These are phyloP conservation scores for Drosophila merina DNA, from an alignment of 2,888 invertebrate species.

Conservation along the genomic window DNA sequence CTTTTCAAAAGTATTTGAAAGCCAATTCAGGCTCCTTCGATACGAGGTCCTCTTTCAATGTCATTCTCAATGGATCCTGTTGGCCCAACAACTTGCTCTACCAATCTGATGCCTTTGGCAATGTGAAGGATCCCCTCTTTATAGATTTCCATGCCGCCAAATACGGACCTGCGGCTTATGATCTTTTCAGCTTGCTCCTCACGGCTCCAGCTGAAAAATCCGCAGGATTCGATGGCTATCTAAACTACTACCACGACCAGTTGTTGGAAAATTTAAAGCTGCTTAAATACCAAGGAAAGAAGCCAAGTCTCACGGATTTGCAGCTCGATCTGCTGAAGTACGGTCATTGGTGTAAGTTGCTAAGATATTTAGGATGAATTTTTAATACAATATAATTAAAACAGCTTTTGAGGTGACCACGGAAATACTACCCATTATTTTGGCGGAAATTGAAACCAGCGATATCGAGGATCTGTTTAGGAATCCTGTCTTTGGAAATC, in stretches of 20 bases:
- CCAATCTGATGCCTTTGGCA: constrained; percentile 61
- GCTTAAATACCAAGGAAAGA: constrained; percentile 59
- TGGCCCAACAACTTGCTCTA: constrained; percentile 77
- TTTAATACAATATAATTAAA: neutral
- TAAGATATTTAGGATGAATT: neutral
- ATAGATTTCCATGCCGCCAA: constrained; percentile 65
- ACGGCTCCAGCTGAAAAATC: constrained; percentile 70
- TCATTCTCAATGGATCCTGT: constrained; percentile 71
- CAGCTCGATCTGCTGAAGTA: constrained; percentile 69
- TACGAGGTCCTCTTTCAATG: constrained; percentile 57
- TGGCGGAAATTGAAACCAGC: constrained; percentile 38
- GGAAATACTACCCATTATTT: constrained; percentile 54
- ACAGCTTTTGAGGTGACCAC: constrained; percentile 50
- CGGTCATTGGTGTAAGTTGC: constrained; percentile 69
- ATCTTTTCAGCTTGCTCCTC: constrained; percentile 75
- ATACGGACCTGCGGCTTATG: constrained; percentile 71
- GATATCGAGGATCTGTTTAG: constrained; percentile 54
- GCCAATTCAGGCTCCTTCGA: constrained; percentile 7
- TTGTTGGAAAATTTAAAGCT: constrained; percentile 60
- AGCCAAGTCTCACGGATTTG: constrained; percentile 74
- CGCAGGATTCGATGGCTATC: constrained; percentile 68
- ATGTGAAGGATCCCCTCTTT: constrained; percentile 64
- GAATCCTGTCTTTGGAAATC: constrained; percentile 29
- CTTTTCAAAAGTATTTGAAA: constrained; percentile 44
- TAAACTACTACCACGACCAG: constrained; percentile 72